phyloP scores from a whole-genome alignment of 2,888 invertebrate species.

The Eupithecia tripunctaria region DNA sequence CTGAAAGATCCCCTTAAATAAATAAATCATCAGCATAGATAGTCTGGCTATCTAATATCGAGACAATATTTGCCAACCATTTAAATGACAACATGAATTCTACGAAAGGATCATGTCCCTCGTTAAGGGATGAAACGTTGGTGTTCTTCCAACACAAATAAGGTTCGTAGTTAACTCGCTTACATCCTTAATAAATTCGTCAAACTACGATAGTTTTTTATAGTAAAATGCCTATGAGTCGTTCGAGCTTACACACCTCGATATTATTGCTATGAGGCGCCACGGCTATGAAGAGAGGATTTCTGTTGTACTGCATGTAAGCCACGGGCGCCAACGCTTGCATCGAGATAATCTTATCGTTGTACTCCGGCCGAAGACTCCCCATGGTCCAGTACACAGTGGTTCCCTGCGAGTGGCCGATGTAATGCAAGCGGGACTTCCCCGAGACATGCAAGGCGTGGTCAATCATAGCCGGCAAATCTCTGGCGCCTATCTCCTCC shows the following conservation, averaged over 20 bases:
- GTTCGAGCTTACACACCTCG: conserved; percentile 56
- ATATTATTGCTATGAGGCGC: conserved; percentile 63
- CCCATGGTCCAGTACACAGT: conserved; percentile 87
- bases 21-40: too few species aligned
- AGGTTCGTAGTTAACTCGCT: too few species aligned
- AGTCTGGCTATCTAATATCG: too few species aligned
- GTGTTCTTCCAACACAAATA: too few species aligned
- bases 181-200: too few species aligned
- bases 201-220: too few species aligned
- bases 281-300: conserved; percentile 71
- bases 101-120: too few species aligned
- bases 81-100: too few species aligned
- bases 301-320: conserved; percentile 78
- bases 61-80: too few species aligned
- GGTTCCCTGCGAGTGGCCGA: conserved; percentile 90
- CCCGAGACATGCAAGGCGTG: conserved; percentile 84
- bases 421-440: conserved; percentile 86
- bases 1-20: too few species aligned
- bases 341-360: conserved; percentile 85
- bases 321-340: conserved; percentile 87
- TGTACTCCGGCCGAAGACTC: conserved; percentile 85
- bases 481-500: conserved; percentile 90
- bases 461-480: conserved; percentile 91
- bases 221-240: too few species aligned
- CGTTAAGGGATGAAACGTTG: too few species aligned